A percentile compares a stretch with the other conserved stretches of the same genome.
phyloP scores from a whole-genome alignment of 2,113 vertebrate genomes.

The Tamias sibiricus region DNA sequence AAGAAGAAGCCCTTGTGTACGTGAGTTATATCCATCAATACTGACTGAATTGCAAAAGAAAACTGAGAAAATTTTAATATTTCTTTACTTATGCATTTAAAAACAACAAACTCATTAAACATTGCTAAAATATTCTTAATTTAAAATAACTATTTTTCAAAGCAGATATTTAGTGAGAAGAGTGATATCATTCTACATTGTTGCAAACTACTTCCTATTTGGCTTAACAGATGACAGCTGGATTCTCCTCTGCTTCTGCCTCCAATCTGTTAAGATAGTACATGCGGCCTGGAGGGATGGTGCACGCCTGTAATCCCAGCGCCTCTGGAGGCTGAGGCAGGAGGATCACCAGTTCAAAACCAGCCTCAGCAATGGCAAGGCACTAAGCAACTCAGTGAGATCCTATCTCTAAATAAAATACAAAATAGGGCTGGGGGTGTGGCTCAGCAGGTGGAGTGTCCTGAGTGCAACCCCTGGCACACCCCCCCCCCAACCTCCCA shows the following conservation, averaged over 20 bases:
- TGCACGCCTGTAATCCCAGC: too few relatives aligned
- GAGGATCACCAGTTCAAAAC: too few relatives aligned
- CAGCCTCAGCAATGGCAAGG: too few relatives aligned
- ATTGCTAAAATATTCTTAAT: background rate
- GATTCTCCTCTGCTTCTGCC: background rate
- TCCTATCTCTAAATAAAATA: too few relatives aligned
- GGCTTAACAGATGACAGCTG: background rate
- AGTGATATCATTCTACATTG: background rate
- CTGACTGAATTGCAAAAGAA: background rate
- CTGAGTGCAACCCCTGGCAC: too few relatives aligned
- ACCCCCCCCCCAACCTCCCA: too few relatives aligned
- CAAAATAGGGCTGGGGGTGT: too few relatives aligned
- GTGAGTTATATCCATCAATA: background rate
- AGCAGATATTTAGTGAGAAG: constrained; percentile 23
- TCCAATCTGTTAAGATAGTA: background rate
- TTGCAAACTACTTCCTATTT: background rate
- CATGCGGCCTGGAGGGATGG: too few relatives aligned
- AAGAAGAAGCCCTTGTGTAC: background rate
- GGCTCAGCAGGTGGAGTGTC: too few relatives aligned
- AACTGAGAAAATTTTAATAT: background rate
- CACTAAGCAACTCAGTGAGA: too few relatives aligned
- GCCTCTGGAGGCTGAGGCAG: too few relatives aligned
- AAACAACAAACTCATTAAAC: background rate
- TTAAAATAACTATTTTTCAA: constrained; percentile 16
- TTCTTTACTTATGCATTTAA: background rate